A percentile compares a stretch with the other conserved stretches of the same genome.
These are phyloP conservation scores for Salticus scenicus DNA, from an alignment of 2,888 invertebrate species.

Conservation along the genomic window DNA sequence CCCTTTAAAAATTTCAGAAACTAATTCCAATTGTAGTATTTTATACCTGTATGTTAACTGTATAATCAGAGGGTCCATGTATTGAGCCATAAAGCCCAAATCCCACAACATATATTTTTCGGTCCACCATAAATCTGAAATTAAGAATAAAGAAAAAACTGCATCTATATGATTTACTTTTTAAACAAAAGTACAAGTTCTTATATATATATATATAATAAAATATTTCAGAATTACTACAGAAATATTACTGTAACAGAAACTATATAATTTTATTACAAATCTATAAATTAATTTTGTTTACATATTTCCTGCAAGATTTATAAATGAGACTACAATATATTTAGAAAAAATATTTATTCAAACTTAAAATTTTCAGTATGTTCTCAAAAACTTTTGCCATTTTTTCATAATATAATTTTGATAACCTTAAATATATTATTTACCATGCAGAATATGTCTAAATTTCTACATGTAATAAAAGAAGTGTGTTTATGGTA, in stretches of 20 bases:
- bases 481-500: too few species aligned
- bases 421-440: too few species aligned
- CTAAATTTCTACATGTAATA: too few species aligned
- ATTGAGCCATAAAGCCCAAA: conserved; percentile 90
- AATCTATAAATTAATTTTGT: too few species aligned
- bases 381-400: too few species aligned
- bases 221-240: background rate
- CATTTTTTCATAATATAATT: too few species aligned
- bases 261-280: background rate
- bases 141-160: background rate
- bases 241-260: background rate
- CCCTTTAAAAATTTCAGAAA: background rate
- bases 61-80: conserved; percentile 85
- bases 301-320: too few species aligned
- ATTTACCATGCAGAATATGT: too few species aligned
- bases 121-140: conserved; percentile 85
- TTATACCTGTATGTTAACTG: conserved; percentile 83
- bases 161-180: background rate
- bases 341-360: too few species aligned
- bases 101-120: conserved; percentile 87
- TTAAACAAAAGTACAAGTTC: background rate
- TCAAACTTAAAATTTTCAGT: too few species aligned
- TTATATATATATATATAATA: background rate
- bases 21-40: background rate
- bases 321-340: too few species aligned